A percentile compares a stretch with the other conserved stretches of the same genome.
These are phyloP conservation scores for Lamellibrachia luymesi DNA, from an alignment of 1,140 invertebrate species.

Conservation along the genomic window DNA sequence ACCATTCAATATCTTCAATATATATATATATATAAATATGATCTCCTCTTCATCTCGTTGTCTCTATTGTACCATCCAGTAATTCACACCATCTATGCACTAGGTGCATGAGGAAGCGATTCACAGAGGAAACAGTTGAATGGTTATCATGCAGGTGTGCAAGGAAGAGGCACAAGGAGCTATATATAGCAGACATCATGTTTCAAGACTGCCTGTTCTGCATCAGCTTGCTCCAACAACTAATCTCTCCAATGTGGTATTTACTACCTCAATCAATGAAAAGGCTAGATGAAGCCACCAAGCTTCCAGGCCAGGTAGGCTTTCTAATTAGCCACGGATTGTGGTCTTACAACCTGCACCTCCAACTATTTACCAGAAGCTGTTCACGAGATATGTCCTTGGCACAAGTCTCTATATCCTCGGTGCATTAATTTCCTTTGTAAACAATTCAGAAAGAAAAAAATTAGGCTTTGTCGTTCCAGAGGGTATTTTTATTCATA, in stretches of 20 bases:
- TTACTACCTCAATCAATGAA: not conserved
- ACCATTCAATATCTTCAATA: too few species aligned
- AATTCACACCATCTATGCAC: too few species aligned
- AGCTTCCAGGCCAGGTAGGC: not conserved
- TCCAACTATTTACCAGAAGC: not conserved
- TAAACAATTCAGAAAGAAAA: not conserved
- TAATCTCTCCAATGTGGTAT: not conserved
- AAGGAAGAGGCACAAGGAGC: too few species aligned
- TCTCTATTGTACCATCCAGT: too few species aligned
- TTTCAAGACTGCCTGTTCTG: not conserved
- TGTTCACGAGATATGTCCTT: not conserved
- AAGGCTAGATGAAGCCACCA: not conserved
- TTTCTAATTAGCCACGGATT: not conserved
- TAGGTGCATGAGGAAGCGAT: too few species aligned
- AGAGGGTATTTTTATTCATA: not conserved
- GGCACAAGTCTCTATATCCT: not conserved
- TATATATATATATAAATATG: too few species aligned
- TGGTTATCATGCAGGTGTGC: too few species aligned
- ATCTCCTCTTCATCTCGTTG: too few species aligned
- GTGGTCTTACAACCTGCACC: not conserved
- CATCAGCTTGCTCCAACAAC: not conserved
- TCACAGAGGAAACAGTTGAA: too few species aligned
- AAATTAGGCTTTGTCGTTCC: not conserved
- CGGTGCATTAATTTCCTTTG: not conserved
- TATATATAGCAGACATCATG: not conserved